phyloP scores from a whole-genome alignment of 2,113 vertebrate genomes.

The Entosphenus tridentatus region DNA sequence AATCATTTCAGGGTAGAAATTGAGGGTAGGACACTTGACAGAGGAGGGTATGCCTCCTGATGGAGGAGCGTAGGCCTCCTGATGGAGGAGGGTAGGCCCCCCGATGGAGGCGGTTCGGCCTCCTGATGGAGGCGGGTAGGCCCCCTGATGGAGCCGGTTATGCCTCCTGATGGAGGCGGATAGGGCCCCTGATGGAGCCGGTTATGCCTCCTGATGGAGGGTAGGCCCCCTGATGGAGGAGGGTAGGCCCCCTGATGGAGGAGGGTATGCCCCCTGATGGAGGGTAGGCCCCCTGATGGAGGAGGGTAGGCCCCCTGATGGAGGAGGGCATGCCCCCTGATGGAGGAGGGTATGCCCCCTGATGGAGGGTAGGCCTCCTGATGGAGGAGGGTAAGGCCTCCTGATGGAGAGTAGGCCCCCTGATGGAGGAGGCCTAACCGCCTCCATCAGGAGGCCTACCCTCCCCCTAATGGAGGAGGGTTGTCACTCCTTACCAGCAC shows the following conservation, averaged over 20 bases:
- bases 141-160: background rate
- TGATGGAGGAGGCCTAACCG: background rate
- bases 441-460: background rate
- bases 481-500: conserved; percentile 40
- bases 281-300: background rate
- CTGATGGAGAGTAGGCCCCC: background rate
- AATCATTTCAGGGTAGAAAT: too few species aligned
- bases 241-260: background rate
- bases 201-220: background rate
- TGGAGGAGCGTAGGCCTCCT: too few species aligned
- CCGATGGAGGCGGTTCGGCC: too few species aligned
- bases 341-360: background rate
- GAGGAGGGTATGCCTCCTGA: too few species aligned
- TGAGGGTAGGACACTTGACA: too few species aligned
- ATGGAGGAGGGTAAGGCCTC: background rate
- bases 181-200: background rate
- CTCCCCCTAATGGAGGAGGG: background rate
- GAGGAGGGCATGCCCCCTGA: background rate
- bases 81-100: too few species aligned
- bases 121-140: background rate
- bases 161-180: background rate
- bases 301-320: background rate
- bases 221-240: background rate
- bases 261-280: background rate
- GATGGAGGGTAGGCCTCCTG: background rate